Conservation (phyloP, 2,113 vertebrate genomes). For the Python bivittatus region DNA sequence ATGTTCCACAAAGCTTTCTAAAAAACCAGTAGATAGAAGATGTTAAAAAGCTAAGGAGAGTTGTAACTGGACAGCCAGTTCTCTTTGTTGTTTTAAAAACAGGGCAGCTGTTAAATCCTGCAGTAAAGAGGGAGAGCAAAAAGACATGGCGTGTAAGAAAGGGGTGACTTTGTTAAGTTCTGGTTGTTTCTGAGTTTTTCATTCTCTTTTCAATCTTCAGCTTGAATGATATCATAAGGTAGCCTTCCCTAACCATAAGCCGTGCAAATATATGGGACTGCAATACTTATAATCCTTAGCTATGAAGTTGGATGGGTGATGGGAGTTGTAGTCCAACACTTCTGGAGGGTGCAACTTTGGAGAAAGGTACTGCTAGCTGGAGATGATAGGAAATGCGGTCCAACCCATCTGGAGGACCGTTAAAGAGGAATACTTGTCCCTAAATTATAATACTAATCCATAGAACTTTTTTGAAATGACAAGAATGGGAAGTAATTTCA, state of each 20-base stretch:
- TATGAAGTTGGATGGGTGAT: background rate
- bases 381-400: background rate
- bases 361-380: background rate
- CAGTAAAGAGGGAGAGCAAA: background rate
- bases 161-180: background rate
- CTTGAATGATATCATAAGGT: background rate
- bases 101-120: background rate
- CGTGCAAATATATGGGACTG: background rate
- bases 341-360: background rate
- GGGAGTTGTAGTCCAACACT: background rate
- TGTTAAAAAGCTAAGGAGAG: background rate
- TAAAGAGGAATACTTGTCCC: background rate
- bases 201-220: background rate
- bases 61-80: background rate
- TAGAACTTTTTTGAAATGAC: background rate
- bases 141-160: background rate
- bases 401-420: background rate
- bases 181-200: background rate
- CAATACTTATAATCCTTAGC: background rate
- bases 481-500: background rate
- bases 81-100: background rate
- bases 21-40: background rate
- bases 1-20: background rate
- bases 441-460: background rate
- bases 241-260: background rate